phyloP scores from a whole-genome alignment of 2,113 vertebrate species.

The Neoarius graeffei region DNA sequence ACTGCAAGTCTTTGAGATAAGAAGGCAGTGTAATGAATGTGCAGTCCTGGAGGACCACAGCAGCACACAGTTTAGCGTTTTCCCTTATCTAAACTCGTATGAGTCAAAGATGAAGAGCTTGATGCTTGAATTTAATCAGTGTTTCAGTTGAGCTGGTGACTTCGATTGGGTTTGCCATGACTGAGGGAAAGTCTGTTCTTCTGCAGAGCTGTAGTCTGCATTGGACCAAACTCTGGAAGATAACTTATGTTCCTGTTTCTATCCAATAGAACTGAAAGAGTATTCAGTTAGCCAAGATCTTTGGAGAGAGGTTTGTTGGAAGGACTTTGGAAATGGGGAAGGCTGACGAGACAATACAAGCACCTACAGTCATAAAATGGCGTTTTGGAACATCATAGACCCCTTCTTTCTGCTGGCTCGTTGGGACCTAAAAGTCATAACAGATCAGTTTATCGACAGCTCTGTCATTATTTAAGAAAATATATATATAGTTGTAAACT shows the following conservation, averaged over 20 bases:
- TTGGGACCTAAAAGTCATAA: constrained; percentile 83
- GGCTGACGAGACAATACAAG: constrained; percentile 34
- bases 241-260: neutral
- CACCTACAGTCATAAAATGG: constrained; percentile 98
- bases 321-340: neutral
- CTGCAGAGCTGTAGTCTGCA: constrained; percentile 1
- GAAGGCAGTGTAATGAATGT: constrained; percentile 1
- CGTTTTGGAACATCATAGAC: constrained; percentile 99
- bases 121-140: neutral
- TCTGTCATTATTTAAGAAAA: neutral
- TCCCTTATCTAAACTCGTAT: neutral
- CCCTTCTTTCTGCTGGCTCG: constrained; percentile 98
- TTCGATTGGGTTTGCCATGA: neutral
- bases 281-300: neutral
- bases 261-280: neutral
- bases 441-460: constrained; percentile 23
- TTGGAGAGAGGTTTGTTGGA: constrained; percentile 70
- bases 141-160: neutral
- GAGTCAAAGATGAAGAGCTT: neutral
- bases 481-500: neutral
- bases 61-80: constrained; percentile 26
- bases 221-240: neutral
- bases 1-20: neutral
- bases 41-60: constrained; percentile 12
- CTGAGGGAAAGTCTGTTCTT: neutral